Base-by-base conservation (phyloP, 2,888 invertebrate genomes). In the Stenichneumon culpator region DNA sequence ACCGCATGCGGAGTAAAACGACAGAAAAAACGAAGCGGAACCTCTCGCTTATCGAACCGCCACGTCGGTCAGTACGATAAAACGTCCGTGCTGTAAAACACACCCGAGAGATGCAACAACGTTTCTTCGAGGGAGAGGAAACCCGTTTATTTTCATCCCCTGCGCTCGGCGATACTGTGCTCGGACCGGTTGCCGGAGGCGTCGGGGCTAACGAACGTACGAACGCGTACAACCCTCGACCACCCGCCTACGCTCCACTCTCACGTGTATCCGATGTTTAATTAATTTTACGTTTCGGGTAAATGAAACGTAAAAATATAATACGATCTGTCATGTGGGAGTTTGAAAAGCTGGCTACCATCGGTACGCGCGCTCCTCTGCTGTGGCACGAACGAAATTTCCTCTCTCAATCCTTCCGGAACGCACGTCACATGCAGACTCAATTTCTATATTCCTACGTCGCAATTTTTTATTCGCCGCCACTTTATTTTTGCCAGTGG, bases 201-300 rank as follows among this genome's bases (percentile, higher is more conserved):
- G 77, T 68, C 63, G 63, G 77, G 74, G 83, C 79, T 77, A 82
- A 83, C 83, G 80, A 83, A 80, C 72, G 63, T 79, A 79, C 72
- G 60, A 63, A 22, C 57, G 70, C 44, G 69, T 63, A 32, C 73
- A 22, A 73, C 57, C 73, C 73, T 32, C 73, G 28, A 32, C 54
- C 11, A 44, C 19, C 47, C 50, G n/a, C 57, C 36, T n/a, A 9
- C 28, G 36, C 52, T 54, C 16, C 78, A 57, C 52, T 65, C 47
- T 16, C 22, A 81, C 85, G 85, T 87, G 88, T 89, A 92, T 92
- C 91, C 89, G 92, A 90, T 92, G 90, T 92, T 92, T 92, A 92
- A 92, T 92, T 92, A 92, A 92, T 92, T 92, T 90, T 83, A 90
- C 90, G 91, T 92, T 89, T 86, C 89, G 88, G 81, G 88, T 90